These are phyloP conservation scores for Eublepharis macularius DNA, from an alignment of 2,113 vertebrate species.

Conservation along the genomic window DNA sequence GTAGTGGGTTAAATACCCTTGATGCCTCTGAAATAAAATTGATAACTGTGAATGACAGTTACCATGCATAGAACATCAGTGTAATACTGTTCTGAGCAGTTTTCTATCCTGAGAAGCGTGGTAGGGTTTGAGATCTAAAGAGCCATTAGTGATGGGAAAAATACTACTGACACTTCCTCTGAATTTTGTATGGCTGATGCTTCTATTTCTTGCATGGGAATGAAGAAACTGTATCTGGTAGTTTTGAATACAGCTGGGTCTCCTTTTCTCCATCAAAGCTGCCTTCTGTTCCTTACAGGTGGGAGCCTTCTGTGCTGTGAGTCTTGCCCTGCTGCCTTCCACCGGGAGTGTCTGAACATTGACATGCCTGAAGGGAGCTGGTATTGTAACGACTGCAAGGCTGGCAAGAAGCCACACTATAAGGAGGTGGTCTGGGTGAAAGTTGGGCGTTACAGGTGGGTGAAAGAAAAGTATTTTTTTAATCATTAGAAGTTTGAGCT, in stretches of 20 bases:
- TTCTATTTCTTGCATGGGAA: neutral
- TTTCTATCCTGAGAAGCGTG: neutral
- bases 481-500: neutral
- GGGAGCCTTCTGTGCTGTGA: conserved; percentile 98
- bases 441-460: conserved; percentile 96
- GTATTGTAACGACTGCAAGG: conserved; percentile 98
- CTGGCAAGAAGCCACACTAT: conserved; percentile 94
- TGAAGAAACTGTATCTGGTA: neutral
- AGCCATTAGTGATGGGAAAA: too few relatives aligned
- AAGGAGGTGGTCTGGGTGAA: conserved; percentile 98
- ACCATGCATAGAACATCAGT: too few relatives aligned
- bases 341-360: conserved; percentile 97
- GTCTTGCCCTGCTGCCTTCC: conserved; percentile 96
- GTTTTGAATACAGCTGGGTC: neutral
- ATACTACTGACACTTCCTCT: too few relatives aligned
- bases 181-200: neutral
- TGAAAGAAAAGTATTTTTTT: conserved; percentile 31
- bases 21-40: neutral
- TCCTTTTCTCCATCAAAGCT: neutral
- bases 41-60: neutral
- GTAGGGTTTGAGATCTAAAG: neutral
- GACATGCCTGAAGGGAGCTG: conserved; percentile 98
- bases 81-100: neutral
- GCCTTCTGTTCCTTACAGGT: conserved; percentile 73
- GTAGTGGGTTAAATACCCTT: neutral